Percentiles rank a stretch among this genome's conserved stretches.
phyloP scores from a whole-genome alignment of 2,888 invertebrate genomes.

The Ceratothoa steindachneri region DNA sequence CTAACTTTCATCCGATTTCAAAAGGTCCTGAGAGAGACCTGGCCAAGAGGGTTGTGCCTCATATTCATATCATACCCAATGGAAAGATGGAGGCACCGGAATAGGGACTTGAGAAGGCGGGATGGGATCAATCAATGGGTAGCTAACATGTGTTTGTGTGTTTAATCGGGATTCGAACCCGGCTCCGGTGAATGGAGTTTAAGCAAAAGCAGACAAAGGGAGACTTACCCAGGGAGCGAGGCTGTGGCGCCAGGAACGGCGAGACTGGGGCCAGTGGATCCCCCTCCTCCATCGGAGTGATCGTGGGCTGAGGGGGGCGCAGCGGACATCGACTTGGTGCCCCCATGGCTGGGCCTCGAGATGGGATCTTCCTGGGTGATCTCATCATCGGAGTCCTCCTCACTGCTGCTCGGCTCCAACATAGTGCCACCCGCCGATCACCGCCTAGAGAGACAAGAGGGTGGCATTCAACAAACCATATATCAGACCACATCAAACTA shows the following conservation, averaged over 20 bases:
- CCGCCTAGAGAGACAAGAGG: not conserved
- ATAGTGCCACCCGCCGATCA: slow-evolving; percentile 14
- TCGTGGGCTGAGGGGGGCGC: slow-evolving; percentile 7
- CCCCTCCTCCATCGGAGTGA: slow-evolving; percentile 19
- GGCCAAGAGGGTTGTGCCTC: no score
- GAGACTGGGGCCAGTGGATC: slow-evolving; percentile 20
- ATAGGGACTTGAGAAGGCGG: no score
- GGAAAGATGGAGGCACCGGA: no score
- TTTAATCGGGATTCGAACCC: no score
- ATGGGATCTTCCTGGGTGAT: slow-evolving; percentile 28
- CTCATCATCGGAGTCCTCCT: slow-evolving; percentile 44
- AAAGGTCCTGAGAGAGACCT: no score
- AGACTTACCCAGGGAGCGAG: slow-evolving; percentile 18
- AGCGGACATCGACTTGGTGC: not conserved
- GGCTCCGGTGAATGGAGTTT: not conserved
- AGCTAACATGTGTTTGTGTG: no score
- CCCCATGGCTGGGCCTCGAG: not conserved
- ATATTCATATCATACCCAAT: no score
- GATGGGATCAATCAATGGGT: no score
- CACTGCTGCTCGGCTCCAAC: slow-evolving; percentile 45
- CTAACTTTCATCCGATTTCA: no score
- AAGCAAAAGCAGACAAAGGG: not conserved
- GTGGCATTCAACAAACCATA: no score
- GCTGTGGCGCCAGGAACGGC: slow-evolving; percentile 25
- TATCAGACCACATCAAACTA: no score